Base-by-base conservation (phyloP, 2,113 vertebrate genomes). In the Oceanodroma tethys region DNA sequence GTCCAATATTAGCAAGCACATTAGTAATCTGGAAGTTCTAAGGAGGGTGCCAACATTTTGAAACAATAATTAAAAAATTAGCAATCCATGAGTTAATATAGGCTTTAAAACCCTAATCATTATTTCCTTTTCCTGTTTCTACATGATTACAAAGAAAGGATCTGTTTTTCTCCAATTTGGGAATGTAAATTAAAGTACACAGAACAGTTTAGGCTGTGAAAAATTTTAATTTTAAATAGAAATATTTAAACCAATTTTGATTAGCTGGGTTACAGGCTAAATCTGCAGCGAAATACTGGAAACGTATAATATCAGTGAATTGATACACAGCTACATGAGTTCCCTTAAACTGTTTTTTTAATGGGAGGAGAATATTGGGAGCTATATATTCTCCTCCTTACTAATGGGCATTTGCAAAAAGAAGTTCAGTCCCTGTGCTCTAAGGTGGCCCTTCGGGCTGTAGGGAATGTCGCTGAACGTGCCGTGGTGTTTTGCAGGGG, bases 141-240 rank as follows among this genome's bases (percentile, higher is more conserved):
- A 80, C 66, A 76, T 98, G 97, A 94, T 98, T 98, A 95, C 86
- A 96, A 95, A 95, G 93, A 96, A 96, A 96, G 90, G 91, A 96
- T 91, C 92, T 92, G 94, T 94, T 97, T 95, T 93, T 73, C 92
- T 91, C 81, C 70, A n/a, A 62, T 94, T 95, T 90, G 94, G 89
- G 27, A 65, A 92, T 78, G 63, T 73, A 95, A 93, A 93, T 95
- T 97, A 96, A 97, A 98, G 94, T 89, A 90, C 82, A 79, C 90
- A 68, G 95, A 96, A 93, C 87, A 91, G 90, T 96, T 96, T 96
- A 95, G 94, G 71, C 91, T 85, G 93, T 91, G 87, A 82, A 86
- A 91, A 96, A 95, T 95, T 97, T 97, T 97, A 97, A 98, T 98
- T 98, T 98, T 96, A 98, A 98, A 98, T 95, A 93, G 85, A 94